Percentiles rank a stretch among this genome's conserved stretches.
phyloP scores from a whole-genome alignment of 2,888 invertebrate species.

The Autographa pulchrina region DNA sequence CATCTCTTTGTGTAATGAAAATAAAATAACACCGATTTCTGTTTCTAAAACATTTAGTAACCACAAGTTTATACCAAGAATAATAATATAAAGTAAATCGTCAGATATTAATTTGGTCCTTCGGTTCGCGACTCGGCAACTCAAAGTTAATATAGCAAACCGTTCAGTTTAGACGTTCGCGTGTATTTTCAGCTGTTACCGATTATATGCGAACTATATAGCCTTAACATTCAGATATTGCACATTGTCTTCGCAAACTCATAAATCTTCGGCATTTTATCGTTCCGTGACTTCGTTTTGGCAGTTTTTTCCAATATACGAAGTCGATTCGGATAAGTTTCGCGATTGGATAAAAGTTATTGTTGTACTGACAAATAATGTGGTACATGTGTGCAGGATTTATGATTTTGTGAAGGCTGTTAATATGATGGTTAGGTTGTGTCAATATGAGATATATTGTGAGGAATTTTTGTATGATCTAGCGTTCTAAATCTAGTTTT shows the following conservation, averaged over 20 bases:
- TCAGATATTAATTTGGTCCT: neutral
- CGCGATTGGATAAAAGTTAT: slow-evolving; percentile 44
- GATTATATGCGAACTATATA: slow-evolving; percentile 47
- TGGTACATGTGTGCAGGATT: slow-evolving; percentile 16
- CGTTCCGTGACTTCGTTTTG: slow-evolving; percentile 56
- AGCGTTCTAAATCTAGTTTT: neutral
- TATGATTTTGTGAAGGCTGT: slow-evolving; percentile 9
- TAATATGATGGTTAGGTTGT: slow-evolving; percentile 6
- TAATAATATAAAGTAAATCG: neutral
- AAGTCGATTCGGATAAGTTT: slow-evolving; percentile 46
- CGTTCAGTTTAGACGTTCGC: slow-evolving; percentile 21
- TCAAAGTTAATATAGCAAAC: slow-evolving; percentile 12
- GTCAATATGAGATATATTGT: neutral
- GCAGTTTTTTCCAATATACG: slow-evolving; percentile 61
- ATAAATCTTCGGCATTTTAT: slow-evolving; percentile 59
- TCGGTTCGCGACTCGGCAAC: neutral
- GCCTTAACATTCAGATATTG: slow-evolving; percentile 52
- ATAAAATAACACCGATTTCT: no score
- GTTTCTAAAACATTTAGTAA: neutral
- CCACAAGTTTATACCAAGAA: neutral
- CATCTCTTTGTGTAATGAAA: no score
- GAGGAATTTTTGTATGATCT: neutral
- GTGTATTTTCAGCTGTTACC: slow-evolving; percentile 40
- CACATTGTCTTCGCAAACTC: slow-evolving; percentile 52
- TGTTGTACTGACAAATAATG: slow-evolving; percentile 33